These are phyloP conservation scores for Scolopax rusticola DNA, from an alignment of 2,797 vertebrate species.

Conservation along the genomic window DNA sequence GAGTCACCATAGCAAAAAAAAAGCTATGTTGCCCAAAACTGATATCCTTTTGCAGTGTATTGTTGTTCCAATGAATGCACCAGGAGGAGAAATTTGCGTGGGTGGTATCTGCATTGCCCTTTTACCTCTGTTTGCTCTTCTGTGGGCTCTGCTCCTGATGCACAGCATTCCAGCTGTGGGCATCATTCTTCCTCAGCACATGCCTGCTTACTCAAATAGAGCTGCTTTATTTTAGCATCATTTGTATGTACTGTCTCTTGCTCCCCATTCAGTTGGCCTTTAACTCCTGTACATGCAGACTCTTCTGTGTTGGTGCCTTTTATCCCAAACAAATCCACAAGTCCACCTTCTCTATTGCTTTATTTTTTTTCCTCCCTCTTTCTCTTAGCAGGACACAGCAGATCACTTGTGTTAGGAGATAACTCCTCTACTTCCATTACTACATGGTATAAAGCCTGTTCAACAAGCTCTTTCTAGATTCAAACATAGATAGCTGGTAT, in stretches of 20 bases:
- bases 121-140: slow-evolving; percentile 20
- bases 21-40: background rate
- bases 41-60: background rate
- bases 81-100: background rate
- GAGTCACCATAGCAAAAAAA: background rate
- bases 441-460: background rate
- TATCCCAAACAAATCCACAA: background rate
- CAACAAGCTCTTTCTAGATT: background rate
- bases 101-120: background rate
- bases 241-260: background rate
- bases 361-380: background rate
- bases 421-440: background rate
- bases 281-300: background rate
- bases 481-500: background rate
- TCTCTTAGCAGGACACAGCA: background rate
- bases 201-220: background rate
- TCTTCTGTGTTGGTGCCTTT: background rate
- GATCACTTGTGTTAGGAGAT: background rate
- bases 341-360: background rate
- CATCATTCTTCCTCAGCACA: background rate
- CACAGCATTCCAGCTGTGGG: background rate
- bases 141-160: background rate
- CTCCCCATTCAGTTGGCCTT: background rate
- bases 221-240: background rate
- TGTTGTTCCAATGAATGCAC: background rate